These are phyloP conservation scores for Nomia melanderi DNA, from an alignment of 1,140 invertebrate species.

Conservation along the genomic window DNA sequence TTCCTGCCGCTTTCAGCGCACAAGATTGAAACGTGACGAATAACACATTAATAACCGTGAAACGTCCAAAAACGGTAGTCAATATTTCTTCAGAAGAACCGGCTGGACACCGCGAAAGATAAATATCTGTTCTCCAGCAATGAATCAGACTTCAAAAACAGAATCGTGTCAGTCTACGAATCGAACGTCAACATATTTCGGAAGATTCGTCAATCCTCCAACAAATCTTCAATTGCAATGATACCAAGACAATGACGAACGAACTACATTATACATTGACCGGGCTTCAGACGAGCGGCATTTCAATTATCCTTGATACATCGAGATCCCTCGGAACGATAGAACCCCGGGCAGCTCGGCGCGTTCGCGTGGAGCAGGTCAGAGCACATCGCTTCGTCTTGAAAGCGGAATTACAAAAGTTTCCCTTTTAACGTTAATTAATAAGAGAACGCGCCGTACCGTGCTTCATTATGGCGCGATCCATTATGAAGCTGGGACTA, in stretches of 20 bases:
- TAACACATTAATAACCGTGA: too few species aligned
- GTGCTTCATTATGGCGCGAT: slow-evolving; percentile 59
- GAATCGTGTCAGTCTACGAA: background rate
- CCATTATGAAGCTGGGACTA: slow-evolving; percentile 47
- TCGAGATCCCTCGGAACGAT: slow-evolving; percentile 17
- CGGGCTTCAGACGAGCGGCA: too few species aligned
- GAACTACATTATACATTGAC: too few species aligned
- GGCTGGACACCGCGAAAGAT: background rate
- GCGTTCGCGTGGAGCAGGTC: slow-evolving; percentile 40
- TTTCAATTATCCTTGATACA: slow-evolving; percentile 5
- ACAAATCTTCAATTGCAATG: too few species aligned
- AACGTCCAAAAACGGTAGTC: background rate
- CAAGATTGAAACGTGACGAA: too few species aligned
- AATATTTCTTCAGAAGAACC: background rate
- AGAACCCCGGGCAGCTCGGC: slow-evolving; percentile 15
- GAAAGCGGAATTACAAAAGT: slow-evolving; percentile 64
- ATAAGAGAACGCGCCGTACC: slow-evolving; percentile 58
- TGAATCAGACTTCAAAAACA: background rate
- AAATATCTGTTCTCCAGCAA: background rate
- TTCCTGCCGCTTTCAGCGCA: too few species aligned
- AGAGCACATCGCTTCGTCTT: slow-evolving; percentile 47
- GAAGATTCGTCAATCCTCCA: too few species aligned
- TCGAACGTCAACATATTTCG: background rate
- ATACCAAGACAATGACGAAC: too few species aligned
- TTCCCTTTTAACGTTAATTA: slow-evolving; percentile 67